A percentile compares a stretch with the other conserved stretches of the same genome.
Evolutionary conservation across 1,140 invertebrate genomes (phyloP).

Genomic region (Ptiloglossa arizonensis): DNA sequence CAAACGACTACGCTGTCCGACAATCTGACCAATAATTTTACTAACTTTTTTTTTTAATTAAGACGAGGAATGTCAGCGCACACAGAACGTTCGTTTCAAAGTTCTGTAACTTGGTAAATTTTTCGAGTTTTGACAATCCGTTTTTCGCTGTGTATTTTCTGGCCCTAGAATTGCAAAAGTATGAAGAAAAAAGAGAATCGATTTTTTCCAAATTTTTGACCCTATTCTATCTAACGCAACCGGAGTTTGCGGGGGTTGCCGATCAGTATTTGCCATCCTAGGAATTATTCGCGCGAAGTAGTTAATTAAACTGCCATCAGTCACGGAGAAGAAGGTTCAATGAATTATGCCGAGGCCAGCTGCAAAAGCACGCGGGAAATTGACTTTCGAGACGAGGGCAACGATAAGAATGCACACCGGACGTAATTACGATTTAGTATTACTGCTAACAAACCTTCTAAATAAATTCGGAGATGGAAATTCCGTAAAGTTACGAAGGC

Average conservation of each 20-base stretch:
- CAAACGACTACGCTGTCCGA: too few species aligned
- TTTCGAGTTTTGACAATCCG: too few species aligned
- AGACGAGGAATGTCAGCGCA: too few species aligned
- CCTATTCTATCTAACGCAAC: too few species aligned
- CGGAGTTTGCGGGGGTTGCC: background rate
- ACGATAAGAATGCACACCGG: constrained; percentile 50
- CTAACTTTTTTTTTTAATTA: too few species aligned
- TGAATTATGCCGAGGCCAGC: constrained; percentile 70
- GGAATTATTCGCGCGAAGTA: constrained; percentile 72
- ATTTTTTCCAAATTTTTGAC: too few species aligned
- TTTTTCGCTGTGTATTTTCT: too few species aligned
- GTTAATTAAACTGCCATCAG: constrained; percentile 78
- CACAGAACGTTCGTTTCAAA: too few species aligned
- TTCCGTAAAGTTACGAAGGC: constrained; percentile 20
- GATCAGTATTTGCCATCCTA: constrained; percentile 25
- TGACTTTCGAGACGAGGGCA: constrained; percentile 21
- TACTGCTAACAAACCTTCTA: constrained; percentile 36
- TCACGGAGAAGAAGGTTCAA: constrained; percentile 69
- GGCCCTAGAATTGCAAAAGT: too few species aligned
- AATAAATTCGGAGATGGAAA: constrained; percentile 52
- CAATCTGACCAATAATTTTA: too few species aligned
- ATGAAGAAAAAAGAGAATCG: too few species aligned
- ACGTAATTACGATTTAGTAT: constrained; percentile 73
- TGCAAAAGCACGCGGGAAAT: constrained; percentile 15
- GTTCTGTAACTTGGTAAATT: too few species aligned